phyloP scores from a whole-genome alignment of 1,140 invertebrate genomes.

The Sarcophaga peregrina region DNA sequence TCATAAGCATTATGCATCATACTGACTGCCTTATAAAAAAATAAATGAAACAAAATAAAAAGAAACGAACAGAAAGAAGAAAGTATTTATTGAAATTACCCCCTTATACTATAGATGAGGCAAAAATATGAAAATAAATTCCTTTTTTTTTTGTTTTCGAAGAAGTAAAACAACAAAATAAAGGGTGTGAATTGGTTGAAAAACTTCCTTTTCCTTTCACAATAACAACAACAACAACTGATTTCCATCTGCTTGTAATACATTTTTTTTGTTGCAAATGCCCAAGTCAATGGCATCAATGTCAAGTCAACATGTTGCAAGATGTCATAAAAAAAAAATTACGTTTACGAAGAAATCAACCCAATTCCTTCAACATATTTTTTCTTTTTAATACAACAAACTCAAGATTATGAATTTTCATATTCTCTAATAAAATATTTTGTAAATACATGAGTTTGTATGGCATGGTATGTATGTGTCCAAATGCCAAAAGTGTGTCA shows the following conservation, averaged over 20 bases:
- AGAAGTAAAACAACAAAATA: neutral
- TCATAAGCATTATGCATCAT: no score
- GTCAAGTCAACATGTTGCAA: constrained; percentile 42
- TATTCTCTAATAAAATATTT: neutral
- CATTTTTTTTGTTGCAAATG: neutral
- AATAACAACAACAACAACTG: no score
- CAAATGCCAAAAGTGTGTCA: constrained; percentile 25
- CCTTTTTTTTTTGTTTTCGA: no score
- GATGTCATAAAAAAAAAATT: neutral
- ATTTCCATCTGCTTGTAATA: neutral
- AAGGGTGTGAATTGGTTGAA: constrained; percentile 39
- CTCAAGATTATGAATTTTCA: constrained; percentile 11
- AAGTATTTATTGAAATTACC: constrained; percentile 30
- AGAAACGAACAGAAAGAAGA: neutral
- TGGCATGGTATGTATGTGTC: neutral
- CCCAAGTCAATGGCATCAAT: constrained; percentile 17
- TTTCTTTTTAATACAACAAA: neutral
- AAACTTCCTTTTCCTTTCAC: neutral
- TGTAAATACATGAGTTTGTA: no score
- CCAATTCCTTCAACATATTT: neutral
- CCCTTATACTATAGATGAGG: neutral
- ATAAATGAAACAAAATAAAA: neutral
- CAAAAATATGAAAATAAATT: neutral
- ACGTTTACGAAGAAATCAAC: neutral
- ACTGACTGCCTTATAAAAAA: no score